phyloP scores from a whole-genome alignment of 2,888 invertebrate genomes.

The Caenorhabditis imperialis region DNA sequence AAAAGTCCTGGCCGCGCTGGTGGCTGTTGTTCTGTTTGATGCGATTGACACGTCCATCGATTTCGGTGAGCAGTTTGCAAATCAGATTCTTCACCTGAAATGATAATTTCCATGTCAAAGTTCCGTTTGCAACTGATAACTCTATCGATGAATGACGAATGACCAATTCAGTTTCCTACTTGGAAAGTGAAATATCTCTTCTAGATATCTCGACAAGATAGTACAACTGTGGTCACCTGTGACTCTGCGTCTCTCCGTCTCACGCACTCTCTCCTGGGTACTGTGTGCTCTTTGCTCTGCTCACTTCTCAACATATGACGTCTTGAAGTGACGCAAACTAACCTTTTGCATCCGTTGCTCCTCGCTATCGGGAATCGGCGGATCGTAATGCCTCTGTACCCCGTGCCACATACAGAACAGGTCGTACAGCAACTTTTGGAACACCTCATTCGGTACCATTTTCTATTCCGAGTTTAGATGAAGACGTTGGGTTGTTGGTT shows the following conservation, averaged over 20 bases:
- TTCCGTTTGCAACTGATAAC: too few relatives aligned
- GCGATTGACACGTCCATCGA: constrained; percentile 71
- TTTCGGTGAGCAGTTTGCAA: constrained; percentile 74
- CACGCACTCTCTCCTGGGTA: neutral
- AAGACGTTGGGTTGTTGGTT: too few relatives aligned
- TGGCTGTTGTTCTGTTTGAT: constrained; percentile 62
- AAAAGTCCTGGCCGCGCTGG: constrained; percentile 66
- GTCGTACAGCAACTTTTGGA: constrained; percentile 76
- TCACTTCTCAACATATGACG: constrained; percentile 4
- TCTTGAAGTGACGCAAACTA: constrained; percentile 25
- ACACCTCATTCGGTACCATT: constrained; percentile 71
- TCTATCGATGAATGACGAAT: too few relatives aligned
- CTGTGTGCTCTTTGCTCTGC: constrained; percentile 31
- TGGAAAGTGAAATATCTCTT: too few relatives aligned
- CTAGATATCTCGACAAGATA: too few relatives aligned
- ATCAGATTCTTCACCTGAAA: constrained; percentile 74
- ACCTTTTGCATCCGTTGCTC: constrained; percentile 75
- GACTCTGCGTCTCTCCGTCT: constrained; percentile 16
- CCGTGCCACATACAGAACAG: constrained; percentile 77
- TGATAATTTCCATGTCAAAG: too few relatives aligned
- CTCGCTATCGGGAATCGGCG: constrained; percentile 73
- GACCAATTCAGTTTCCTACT: too few relatives aligned
- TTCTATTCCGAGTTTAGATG: too few relatives aligned
- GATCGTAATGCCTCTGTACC: constrained; percentile 76
- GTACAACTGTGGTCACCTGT: neutral